Base-by-base conservation (phyloP, 2,113 vertebrate species). In the Pseudorhombus dupliciocellatus region DNA sequence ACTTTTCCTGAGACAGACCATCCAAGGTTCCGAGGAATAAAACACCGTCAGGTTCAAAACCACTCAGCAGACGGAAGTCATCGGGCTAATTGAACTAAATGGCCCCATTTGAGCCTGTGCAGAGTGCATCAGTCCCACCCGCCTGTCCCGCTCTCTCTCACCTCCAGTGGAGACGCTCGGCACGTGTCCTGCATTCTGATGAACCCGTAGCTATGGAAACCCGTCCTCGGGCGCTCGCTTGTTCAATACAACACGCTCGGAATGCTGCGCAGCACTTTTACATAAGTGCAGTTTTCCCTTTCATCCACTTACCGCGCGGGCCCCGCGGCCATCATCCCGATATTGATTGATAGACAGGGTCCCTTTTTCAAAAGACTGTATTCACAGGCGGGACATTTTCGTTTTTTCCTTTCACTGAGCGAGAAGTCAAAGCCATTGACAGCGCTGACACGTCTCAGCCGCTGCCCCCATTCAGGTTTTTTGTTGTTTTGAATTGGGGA, bases 131-230 rank as follows among this genome's bases (percentile, higher is more conserved):
- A 57, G 70, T 77, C 84, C 73, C 66, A 84, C 63, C 74, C 22
- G 70, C 51, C 46, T 57, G 53, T 69, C 66, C 58, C 20, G 50
- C 25, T 64, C 56, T 56, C 60, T 61, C 64, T 48, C 77, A 77
- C 54, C 81, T 84, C 70, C 52, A 81, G 63, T 81, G 71, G 48
- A 66, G 70, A 53, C 54, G 26, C 44, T 42, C 44, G 1, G 10
- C 46, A 79, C 21, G 66, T 85, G 83, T 73, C 28, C 61, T 55
- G 81, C 83, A 84, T 91, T 63, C 57, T 79, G 78, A 90, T 86
- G 44, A 76, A 70, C 51, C 53, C 5, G 81, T 88, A 67, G 51
- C 88, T 70, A 86, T 84, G 80, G 88, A 83, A 85, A 90, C 88
- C 22, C 34, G 3, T 55, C 58, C 75, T 76, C 10, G 1, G 75